These are phyloP conservation scores for Halocaridina rubra DNA, from an alignment of 2,888 invertebrate genomes.

Conservation along the genomic window DNA sequence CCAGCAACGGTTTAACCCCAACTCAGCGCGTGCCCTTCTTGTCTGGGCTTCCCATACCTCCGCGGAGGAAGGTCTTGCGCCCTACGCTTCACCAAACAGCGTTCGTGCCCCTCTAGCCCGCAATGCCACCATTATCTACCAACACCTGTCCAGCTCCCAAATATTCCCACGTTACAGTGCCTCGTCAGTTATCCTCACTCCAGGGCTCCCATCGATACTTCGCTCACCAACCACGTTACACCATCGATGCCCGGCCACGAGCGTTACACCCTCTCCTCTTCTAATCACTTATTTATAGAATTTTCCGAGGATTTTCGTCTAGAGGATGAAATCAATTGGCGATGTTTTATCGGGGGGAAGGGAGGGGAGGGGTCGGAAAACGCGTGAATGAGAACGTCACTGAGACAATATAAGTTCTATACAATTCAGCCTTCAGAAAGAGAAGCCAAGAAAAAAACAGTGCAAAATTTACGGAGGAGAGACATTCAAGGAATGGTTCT, in stretches of 20 bases:
- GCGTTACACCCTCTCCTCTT: conserved; percentile 12
- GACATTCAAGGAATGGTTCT: too few species aligned
- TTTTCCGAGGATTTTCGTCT: conserved; percentile 40
- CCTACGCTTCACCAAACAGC: neutral
- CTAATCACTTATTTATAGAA: conserved; percentile 44
- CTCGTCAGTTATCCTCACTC: conserved; percentile 16
- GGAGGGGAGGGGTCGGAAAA: neutral
- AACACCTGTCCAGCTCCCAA: conserved; percentile 37
- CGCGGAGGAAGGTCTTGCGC: neutral
- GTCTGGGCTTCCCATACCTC: neutral
- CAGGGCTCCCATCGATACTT: conserved; percentile 37
- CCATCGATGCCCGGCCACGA: conserved; percentile 5
- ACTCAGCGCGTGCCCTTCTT: conserved; percentile 33
- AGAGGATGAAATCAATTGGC: conserved; percentile 34
- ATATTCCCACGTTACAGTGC: conserved; percentile 40
- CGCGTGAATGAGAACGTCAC: neutral
- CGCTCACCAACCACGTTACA: neutral
- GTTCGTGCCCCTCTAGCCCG: conserved; percentile 25
- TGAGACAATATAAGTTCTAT: too few species aligned
- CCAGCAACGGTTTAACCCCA: neutral
- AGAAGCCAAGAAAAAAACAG: too few species aligned
- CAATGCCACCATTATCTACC: conserved; percentile 18
- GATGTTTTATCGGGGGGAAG: neutral
- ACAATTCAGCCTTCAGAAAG: too few species aligned
- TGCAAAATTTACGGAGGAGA: too few species aligned